Base-by-base conservation (phyloP, 2,797 vertebrate species). In the Hybognathus amarus region DNA sequence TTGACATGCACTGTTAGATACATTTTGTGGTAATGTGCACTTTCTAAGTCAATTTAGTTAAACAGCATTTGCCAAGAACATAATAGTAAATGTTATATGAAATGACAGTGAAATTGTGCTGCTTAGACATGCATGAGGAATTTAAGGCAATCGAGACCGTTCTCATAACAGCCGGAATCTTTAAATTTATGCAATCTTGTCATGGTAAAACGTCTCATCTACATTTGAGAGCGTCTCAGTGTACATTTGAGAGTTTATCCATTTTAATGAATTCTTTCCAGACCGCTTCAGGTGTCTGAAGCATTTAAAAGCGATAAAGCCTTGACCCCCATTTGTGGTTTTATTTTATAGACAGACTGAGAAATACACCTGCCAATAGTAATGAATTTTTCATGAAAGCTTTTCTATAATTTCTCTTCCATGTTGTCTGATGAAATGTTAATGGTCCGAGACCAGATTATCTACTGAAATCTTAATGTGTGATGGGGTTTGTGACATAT, bases 391-490 rank as follows among this genome's bases (percentile, higher is more conserved):
- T 86, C 52, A 86, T 86, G 42, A 84, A 40, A 52, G 81, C 50
- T 73, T 80, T 61, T 80, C 66, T 81, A 63, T 76, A 69, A 64
- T 76, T 80, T 85, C 74, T 73, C 30, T 52, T 66, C 27, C 20
- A 2, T 59, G 67, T 20, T n/a, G 68, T 76, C 83, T 64, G 63
- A 85, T 87, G 75, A 87, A 87, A 85, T 84, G 78, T 87, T 85
- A 87, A 87, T 84, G 85, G 71, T 71, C 27, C 4, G 83, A 68
- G 75, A 78, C 20, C 38, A 75, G 67, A 59, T 79, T 50, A 74
- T 36, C 30, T 52, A 73, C 66, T 77, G 54, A 80, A 83, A 83
- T 50, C 13, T 71, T 83, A 83, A 86, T 79, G 77, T 69, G 64
- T 67, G 59, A 50, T 13, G 18, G 13, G 47, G 30, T 63, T 54